phyloP scores from a whole-genome alignment of 2,797 vertebrate species.

The Glossophaga mutica region DNA sequence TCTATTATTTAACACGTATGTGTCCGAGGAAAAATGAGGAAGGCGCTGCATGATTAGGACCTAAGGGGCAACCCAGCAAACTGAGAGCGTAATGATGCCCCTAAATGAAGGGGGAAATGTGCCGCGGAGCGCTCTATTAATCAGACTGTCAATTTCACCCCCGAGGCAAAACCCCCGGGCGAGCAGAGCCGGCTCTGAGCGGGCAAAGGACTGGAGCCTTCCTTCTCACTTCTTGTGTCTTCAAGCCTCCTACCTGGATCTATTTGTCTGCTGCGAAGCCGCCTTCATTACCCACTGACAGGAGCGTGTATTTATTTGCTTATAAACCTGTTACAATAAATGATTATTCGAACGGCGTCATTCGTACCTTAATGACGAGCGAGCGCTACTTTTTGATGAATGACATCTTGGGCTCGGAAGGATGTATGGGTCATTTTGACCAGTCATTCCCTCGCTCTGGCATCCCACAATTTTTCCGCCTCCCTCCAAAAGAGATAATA shows the following conservation, averaged over 20 bases:
- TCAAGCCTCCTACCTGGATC: constrained; percentile 95
- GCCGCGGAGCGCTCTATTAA: constrained; percentile 99
- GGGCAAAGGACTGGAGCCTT: constrained; percentile 90
- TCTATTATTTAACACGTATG: constrained; percentile 81
- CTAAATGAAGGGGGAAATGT: constrained; percentile 99
- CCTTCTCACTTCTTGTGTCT: constrained; percentile 92
- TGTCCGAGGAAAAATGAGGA: constrained; percentile 84
- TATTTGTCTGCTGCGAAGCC: constrained; percentile 98
- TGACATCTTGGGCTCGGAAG: constrained; percentile 95
- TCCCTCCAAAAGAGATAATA: constrained; percentile 93
- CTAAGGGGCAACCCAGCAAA: constrained; percentile 95
- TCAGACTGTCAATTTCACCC: constrained; percentile 99
- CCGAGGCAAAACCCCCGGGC: constrained; percentile 99
- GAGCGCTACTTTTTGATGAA: constrained; percentile 97
- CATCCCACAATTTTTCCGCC: constrained; percentile 91
- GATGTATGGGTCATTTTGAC: constrained; percentile 97
- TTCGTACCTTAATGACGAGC: constrained; percentile 98
- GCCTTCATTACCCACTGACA: constrained; percentile 99
- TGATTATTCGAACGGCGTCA: constrained; percentile 99
- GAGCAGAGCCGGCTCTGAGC: constrained; percentile 92
- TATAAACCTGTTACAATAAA: constrained; percentile 99
- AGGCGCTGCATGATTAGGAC: constrained; percentile 85
- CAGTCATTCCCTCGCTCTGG: constrained; percentile 93
- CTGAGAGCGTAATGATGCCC: constrained; percentile 99
- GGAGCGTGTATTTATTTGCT: constrained; percentile 99